Evolutionary conservation across 92 coral and sea anemone genomes (phyloP).

Genomic region (Palythoa caribaeorum): DNA sequence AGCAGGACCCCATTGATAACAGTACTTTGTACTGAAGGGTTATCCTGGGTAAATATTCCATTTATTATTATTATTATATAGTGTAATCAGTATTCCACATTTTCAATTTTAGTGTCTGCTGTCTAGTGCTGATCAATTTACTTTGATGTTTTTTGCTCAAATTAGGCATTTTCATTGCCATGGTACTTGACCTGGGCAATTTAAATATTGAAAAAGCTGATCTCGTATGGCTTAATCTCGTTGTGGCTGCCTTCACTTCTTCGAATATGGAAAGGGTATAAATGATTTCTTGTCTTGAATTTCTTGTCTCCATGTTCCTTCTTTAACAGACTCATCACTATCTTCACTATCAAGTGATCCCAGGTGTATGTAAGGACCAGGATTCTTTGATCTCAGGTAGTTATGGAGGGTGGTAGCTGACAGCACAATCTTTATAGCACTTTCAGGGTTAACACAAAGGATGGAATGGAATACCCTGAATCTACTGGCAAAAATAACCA

Average conservation of each 20-base stretch:
- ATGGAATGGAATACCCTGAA: slow-evolving; percentile 57
- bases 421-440: slow-evolving; percentile 40
- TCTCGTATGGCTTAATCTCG: slow-evolving; percentile 63
- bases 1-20: too few species aligned
- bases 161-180: slow-evolving; percentile 67
- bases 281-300: background rate
- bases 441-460: slow-evolving; percentile 49
- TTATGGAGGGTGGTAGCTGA: slow-evolving; percentile 55
- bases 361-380: background rate
- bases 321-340: background rate
- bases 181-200: slow-evolving; percentile 77
- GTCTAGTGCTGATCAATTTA: too few species aligned
- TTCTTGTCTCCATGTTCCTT: background rate
- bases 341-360: background rate
- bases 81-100: too few species aligned
- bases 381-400: slow-evolving; percentile 37
- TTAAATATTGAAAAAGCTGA: slow-evolving; percentile 57
- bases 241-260: slow-evolving; percentile 60
- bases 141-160: background rate
- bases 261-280: slow-evolving; percentile 44
- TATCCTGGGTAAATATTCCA: too few species aligned
- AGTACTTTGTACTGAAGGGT: too few species aligned
- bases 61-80: too few species aligned
- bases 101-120: too few species aligned
- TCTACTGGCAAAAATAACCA: slow-evolving; percentile 59